Conservation (phyloP, 1,140 invertebrate species). For the Heliconius nattereri region DNA sequence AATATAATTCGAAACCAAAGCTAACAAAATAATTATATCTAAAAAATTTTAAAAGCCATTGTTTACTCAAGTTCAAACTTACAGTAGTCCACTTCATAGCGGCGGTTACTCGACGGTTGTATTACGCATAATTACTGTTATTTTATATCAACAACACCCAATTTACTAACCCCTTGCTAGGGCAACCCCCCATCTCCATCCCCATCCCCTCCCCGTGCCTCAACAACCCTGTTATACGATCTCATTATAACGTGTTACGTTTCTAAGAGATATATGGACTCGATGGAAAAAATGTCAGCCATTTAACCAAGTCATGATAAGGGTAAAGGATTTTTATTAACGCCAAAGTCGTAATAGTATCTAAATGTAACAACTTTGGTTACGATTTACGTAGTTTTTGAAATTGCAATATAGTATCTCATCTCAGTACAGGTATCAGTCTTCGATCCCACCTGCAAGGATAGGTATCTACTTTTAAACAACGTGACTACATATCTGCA, state of each 20-base stretch:
- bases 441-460: too few species aligned
- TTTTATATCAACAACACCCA: conserved; percentile 20
- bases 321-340: not conserved
- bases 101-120: conserved; percentile 17
- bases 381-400: too few species aligned
- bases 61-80: not conserved
- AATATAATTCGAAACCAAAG: too few species aligned
- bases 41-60: too few species aligned
- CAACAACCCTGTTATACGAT: not conserved
- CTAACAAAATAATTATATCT: too few species aligned
- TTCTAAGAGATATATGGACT: not conserved
- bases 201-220: not conserved
- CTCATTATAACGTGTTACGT: conserved; percentile 1
- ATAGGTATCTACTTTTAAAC: too few species aligned
- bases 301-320: conserved; percentile 11
- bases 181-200: too few species aligned
- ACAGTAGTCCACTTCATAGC: not conserved
- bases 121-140: conserved; percentile 29
- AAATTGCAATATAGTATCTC: too few species aligned
- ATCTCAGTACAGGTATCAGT: too few species aligned
- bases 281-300: not conserved
- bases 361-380: too few species aligned
- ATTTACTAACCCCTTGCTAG: conserved; percentile 10
- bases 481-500: too few species aligned
- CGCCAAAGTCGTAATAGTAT: not conserved